Evolutionary conservation across 1,140 invertebrate species (phyloP).

Genomic region (Thrips palmi): DNA sequence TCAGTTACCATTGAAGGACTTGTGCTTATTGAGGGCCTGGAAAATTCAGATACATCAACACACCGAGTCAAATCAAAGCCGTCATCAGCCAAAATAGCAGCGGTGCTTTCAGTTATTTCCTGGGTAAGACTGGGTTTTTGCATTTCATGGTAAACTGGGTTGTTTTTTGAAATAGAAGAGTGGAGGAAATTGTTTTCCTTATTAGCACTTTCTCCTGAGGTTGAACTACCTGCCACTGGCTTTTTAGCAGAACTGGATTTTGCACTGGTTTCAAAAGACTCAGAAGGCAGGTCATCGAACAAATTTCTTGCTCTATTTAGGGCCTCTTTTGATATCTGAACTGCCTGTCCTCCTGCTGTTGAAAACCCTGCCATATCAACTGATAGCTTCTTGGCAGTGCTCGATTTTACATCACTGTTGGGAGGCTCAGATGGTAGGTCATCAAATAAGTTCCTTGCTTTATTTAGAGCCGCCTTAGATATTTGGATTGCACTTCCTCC

Average conservation of each 20-base stretch:
- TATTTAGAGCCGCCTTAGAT: conserved; percentile 16
- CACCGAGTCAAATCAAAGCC: conserved; percentile 11
- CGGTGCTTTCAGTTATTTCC: conserved; percentile 16
- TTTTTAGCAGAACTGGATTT: conserved; percentile 8
- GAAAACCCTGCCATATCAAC: too few species aligned
- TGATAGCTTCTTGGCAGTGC: too few species aligned
- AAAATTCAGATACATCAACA: conserved; percentile 8
- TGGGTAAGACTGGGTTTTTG: conserved; percentile 10
- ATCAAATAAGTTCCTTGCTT: conserved; percentile 13
- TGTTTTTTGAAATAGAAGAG: neutral
- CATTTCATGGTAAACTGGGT: neutral
- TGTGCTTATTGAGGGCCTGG: conserved; percentile 13
- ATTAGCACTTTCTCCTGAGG: neutral
- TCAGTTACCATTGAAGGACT: conserved; percentile 10
- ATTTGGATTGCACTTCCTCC: conserved; percentile 18
- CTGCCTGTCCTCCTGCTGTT: conserved; percentile 12
- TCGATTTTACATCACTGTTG: too few species aligned
- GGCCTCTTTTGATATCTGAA: conserved; percentile 12
- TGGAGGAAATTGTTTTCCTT: neutral
- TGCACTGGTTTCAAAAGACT: neutral
- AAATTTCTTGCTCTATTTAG: conserved; percentile 2
- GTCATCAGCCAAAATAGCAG: conserved; percentile 19
- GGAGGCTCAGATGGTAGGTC: conserved; percentile 2
- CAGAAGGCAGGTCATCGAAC: neutral
- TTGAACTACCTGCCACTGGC: neutral